Base-by-base conservation (phyloP, 2,113 vertebrate species). In the Dipodomys ordii region DNA sequence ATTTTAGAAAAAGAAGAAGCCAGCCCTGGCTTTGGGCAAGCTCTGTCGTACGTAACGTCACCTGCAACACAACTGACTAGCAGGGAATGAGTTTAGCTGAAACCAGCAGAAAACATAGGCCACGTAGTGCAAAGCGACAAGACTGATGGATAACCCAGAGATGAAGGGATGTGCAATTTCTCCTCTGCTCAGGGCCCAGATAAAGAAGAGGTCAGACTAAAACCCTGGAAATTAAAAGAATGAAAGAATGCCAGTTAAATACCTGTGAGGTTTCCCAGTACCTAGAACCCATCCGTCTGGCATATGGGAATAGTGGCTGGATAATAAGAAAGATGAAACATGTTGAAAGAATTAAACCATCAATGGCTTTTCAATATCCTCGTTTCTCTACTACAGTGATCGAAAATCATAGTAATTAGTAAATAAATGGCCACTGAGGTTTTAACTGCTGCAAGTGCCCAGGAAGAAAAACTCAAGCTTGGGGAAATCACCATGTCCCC, bases 91-190 rank as follows among this genome's bases (percentile, higher is more conserved):
- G 86, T 95, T 87, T 57, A 81, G 89, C 81, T 92, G 89, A 95
- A 87, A 87, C 39, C 64, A 83, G 78, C 93, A 96, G 60, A 94
- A 94, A 96, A 65, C 23, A 0, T 79, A 57, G 18, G 7, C 46
- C 18, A 0, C 77, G 72, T 82, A 74, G 88, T 90, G 64, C 32
- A 93, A 91, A 95, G 46, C 95, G 95, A 93, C 93, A 92, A 60
- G 92, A 91, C 30, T 65, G 83, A 92, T 79, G 27, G 80, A 71
- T 83, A 68, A 86, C 60, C 32, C 65, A 81, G 88, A 87, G 35
- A 88, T 4, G 72, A 88, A 96, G 90, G 39, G 77, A 76, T 93
- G 64, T 67, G 76, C 6, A 71, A 95, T 95, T 95, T 95, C 44
- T 95, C 76, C 76, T 88, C 79, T 67, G n/a, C 16, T 28, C 74